Base-by-base conservation (phyloP, 1,140 invertebrate genomes). In the Orussus abietinus region DNA sequence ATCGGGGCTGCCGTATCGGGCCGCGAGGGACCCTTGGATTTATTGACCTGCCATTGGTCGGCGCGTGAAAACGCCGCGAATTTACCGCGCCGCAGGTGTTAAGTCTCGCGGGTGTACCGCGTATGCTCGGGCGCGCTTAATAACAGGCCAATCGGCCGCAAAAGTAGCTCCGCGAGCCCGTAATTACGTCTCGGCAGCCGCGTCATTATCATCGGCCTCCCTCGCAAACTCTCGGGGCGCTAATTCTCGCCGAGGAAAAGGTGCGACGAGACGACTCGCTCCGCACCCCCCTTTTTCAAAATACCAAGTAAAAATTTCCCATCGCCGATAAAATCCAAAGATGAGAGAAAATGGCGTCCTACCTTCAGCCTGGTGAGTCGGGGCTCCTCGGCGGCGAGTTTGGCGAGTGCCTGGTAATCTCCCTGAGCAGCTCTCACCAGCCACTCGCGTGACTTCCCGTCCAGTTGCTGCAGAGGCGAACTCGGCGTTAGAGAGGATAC, bases 301-400 rank as follows among this genome's bases (percentile, higher is more conserved):
- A n/a, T n/a, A n/a, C n/a, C n/a, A n/a, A n/a, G n/a, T n/a, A n/a
- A n/a, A n/a, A n/a, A n/a, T n/a, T n/a, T n/a, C n/a, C n/a, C n/a
- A n/a, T n/a, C n/a, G n/a, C n/a, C n/a, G n/a, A n/a, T n/a, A n/a
- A n/a, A n/a, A n/a, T n/a, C n/a, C n/a, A n/a, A n/a, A n/a, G n/a
- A n/a, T n/a, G n/a, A n/a, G n/a, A n/a, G n/a, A n/a, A n/a, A n/a
- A n/a, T n/a, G n/a, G n/a, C n/a, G n/a, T 36, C 82, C 78, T 75
- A 91, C 90, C 83, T 88, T 90, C 49, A 86, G 77, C 60, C 81
- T 83, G 34, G 87, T 83, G 41, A 93, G 77, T 57, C 85, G 80
- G 1, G 88, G 81, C 67, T 89, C 84, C 56, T 90, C 88, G 31
- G 80, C 80, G 29, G 86, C 84, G 62, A 93, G 73, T 68, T 90